phyloP scores from a whole-genome alignment of 2,113 vertebrate species.

The Erythrocebus patas region DNA sequence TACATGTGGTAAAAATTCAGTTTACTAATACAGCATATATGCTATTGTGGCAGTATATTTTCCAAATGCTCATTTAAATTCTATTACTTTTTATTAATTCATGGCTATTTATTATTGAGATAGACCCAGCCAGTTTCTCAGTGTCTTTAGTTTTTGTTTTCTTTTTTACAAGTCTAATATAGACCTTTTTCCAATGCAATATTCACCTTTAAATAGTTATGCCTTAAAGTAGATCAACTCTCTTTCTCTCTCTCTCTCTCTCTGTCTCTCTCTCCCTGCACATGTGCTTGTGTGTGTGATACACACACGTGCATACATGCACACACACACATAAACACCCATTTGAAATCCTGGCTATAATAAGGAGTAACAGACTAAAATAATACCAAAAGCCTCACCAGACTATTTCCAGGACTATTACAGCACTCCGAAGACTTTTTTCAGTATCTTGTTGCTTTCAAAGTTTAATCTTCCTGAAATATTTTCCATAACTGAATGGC shows the following conservation, averaged over 20 bases:
- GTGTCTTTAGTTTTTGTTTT: constrained; percentile 38
- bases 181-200: background rate
- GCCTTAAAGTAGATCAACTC: background rate
- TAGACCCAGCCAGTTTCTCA: constrained; percentile 67
- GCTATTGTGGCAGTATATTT: constrained; percentile 68
- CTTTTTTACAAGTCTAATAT: background rate
- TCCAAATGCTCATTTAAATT: constrained; percentile 73
- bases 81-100: constrained; percentile 72
- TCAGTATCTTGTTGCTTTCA: background rate
- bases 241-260: background rate
- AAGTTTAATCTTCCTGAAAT: background rate
- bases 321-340: background rate
- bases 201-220: background rate
- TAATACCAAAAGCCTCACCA: background rate
- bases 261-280: background rate
- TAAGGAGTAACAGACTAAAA: constrained; percentile 26
- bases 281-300: no score
- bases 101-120: constrained; percentile 72
- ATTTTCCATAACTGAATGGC: background rate
- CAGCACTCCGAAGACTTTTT: background rate
- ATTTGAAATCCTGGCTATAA: background rate
- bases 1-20: constrained; percentile 67
- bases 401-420: background rate
- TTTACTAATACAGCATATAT: constrained; percentile 78
- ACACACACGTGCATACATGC: background rate